Evolutionary conservation across 2,888 invertebrate species (phyloP), one percentile per base, ranked within the genome.

Genomic region (Calliopum simillimum): DNA sequence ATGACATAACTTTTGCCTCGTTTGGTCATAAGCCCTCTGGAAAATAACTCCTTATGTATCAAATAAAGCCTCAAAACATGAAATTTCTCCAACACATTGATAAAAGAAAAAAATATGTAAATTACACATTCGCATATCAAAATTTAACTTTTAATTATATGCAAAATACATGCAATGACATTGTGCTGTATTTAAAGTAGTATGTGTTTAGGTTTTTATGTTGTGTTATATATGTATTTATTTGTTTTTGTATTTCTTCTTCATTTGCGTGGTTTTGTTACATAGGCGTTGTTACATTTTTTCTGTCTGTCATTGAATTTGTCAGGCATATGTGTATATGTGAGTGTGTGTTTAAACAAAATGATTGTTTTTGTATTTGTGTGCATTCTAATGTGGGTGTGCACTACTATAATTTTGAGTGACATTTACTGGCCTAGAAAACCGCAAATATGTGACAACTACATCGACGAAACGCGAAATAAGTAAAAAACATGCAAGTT

Each of bases 211-310:
- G 21, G 23, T 13, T 23, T 53, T 23, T 33, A 33, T 8, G n/a
- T n/a, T n/a, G 16, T 51, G 11, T 19, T 23, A 14, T 53, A 0
- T 53, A 5, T 53, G 53, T 8, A 6, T 33, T 19, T 53, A 0
- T 53, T 12, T 53, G 53, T 8, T 19, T 33, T 19, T 16, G 51
- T 4, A 6, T 14, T 53, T 5, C 5, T 2, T 16, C 21, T 23
- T 53, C 14, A 2, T 53, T 23, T 53, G 21, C 21, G 51, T 11
- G 21, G 53, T 23, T 16, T 53, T 23, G 61, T 6, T 33, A 33
- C 8, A n/a, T 59, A 46, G 44, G 61, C 61, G 44, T 61, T 43
- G 21, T n/a, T 21, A 61, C 61, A 46, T 13, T 61, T 61, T 58
- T 21, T 8, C 56, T 58, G 56, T 3, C 56, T 58, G 56, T 58